These are phyloP conservation scores for Actinopyga echinites DNA, from an alignment of 53 echinoderm and acorn worm genomes.

Conservation along the genomic window DNA sequence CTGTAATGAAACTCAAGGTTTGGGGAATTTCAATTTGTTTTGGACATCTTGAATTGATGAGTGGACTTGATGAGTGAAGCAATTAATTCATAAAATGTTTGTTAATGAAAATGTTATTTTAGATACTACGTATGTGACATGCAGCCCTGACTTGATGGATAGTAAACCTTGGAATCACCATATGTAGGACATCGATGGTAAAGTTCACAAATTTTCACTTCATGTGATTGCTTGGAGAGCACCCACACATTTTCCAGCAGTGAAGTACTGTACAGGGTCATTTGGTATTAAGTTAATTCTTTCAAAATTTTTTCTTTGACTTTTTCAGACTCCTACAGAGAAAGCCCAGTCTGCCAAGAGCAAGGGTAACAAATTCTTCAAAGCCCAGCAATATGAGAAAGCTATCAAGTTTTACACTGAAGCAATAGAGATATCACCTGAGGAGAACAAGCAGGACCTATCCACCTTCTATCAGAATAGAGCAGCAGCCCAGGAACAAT, in stretches of 20 bases:
- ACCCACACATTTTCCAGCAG: background rate
- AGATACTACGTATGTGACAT: too few species aligned
- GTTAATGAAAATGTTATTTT: too few species aligned
- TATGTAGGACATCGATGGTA: too few species aligned
- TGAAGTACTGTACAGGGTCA: background rate
- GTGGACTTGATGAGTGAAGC: too few species aligned
- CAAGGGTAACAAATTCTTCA: slow-evolving; percentile 97
- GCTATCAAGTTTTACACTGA: slow-evolving; percentile 91
- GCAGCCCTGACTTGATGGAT: too few species aligned
- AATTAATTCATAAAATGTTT: too few species aligned
- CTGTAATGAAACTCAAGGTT: too few species aligned
- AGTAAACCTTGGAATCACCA: too few species aligned
- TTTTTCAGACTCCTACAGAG: slow-evolving; percentile 73
- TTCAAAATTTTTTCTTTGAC: background rate
- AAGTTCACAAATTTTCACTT: too few species aligned
- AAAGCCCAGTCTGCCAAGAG: slow-evolving; percentile 85
- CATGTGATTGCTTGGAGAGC: background rate
- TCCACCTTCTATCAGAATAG: slow-evolving; percentile 94
- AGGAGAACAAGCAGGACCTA: slow-evolving; percentile 74
- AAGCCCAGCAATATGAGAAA: slow-evolving; percentile 76
- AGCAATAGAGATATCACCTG: slow-evolving; percentile 81
- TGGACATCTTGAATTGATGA: too few species aligned
- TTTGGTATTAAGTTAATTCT: background rate
- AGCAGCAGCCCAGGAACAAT: slow-evolving; percentile 91
- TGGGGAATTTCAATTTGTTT: too few species aligned